Percentiles rank a stretch among this genome's conserved stretches.
Conservation (phyloP, 2,888 invertebrate genomes). For the Mongoloraphidia duomilia region DNA sequence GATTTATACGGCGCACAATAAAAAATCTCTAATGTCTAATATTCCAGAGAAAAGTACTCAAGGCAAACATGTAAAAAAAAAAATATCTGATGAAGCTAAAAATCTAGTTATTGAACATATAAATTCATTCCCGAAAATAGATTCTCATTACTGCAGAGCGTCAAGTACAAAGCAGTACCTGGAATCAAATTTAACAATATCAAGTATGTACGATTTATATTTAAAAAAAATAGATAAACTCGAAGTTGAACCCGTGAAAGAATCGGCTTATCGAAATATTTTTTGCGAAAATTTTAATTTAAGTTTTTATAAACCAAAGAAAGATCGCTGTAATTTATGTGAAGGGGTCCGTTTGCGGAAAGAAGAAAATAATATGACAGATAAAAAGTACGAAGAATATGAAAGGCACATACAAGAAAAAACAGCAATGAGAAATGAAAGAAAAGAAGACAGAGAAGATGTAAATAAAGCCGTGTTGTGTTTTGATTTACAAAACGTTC, state of each 20-base stretch:
- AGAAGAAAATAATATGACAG: neutral
- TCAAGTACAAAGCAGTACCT: neutral
- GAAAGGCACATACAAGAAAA: neutral
- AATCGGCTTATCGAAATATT: slow-evolving; percentile 5
- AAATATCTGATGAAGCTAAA: neutral
- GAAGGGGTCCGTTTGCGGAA: neutral
- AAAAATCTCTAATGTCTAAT: neutral
- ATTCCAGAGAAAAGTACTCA: neutral
- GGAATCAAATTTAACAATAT: neutral
- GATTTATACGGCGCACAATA: neutral
- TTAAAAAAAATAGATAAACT: neutral
- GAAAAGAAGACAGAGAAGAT: neutral
- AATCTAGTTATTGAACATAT: neutral
- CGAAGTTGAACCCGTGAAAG: slow-evolving; percentile 1
- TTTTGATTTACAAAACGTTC: slow-evolving; percentile 15
- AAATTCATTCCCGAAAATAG: neutral
- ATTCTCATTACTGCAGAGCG: neutral
- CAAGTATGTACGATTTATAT: slow-evolving; percentile 5
- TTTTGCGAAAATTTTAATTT: slow-evolving; percentile 8
- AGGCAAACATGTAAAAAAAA: neutral
- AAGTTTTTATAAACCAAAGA: slow-evolving; percentile 9
- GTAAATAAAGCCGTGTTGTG: slow-evolving; percentile 1
- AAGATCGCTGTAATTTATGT: slow-evolving; percentile 9
- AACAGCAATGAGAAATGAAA: neutral
- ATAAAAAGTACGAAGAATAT: neutral